Percentiles rank a stretch among this genome's conserved stretches.
These are phyloP conservation scores for Acanthochromis polyacanthus DNA, from an alignment of 2,113 vertebrate genomes.

Conservation along the genomic window DNA sequence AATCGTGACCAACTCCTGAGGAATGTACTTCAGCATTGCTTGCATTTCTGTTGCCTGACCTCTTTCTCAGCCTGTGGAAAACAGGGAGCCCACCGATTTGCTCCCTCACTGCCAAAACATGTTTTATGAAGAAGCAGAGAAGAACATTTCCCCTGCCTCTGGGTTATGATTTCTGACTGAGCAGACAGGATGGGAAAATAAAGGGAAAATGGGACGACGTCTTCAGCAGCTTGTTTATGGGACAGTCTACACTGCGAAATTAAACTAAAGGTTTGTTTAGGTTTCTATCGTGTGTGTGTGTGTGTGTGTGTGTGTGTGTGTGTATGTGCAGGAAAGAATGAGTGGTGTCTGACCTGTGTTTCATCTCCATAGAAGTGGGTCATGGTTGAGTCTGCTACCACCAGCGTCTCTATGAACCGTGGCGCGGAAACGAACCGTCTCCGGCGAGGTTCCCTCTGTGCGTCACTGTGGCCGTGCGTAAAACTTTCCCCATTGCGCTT, in stretches of 20 bases:
- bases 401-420: constrained; percentile 91
- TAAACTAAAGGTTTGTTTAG: constrained; percentile 12
- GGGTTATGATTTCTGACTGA: constrained; percentile 3
- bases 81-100: constrained; percentile 54
- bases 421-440: constrained; percentile 90
- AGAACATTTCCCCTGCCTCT: constrained; percentile 14
- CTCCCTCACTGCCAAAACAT: constrained; percentile 30
- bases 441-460: constrained; percentile 71
- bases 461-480: constrained; percentile 63
- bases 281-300: constrained; percentile 3
- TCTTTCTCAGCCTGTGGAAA: constrained; percentile 54
- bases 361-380: constrained; percentile 89
- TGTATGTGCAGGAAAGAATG: constrained; percentile 39
- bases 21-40: constrained; percentile 73
- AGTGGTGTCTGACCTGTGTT: constrained; percentile 86
- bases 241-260: constrained; percentile 2
- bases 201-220: constrained; percentile 2
- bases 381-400: constrained; percentile 92
- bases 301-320: background rate
- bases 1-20: constrained; percentile 63
- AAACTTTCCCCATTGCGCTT: constrained; percentile 49
- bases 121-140: constrained; percentile 45
- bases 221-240: constrained; percentile 23
- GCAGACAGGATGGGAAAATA: background rate
- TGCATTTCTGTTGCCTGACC: constrained; percentile 71